These are phyloP conservation scores for Drosophila mayri DNA, from an alignment of 1,140 invertebrate species.

Conservation along the genomic window DNA sequence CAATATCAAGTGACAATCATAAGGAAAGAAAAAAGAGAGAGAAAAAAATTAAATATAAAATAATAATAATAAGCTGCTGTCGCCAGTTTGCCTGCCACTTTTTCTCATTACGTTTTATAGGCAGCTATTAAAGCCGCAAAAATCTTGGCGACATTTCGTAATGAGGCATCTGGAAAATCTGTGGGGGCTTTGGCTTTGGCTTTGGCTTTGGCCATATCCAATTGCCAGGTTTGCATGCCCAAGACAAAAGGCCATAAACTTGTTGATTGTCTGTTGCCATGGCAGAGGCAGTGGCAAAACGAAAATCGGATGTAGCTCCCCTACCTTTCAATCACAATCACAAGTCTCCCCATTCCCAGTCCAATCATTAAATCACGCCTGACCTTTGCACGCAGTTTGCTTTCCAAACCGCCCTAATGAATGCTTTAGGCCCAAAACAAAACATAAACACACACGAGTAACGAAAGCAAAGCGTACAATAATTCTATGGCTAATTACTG, in stretches of 20 bases:
- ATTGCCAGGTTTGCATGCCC: conserved; percentile 44
- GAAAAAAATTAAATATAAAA: conserved; percentile 24
- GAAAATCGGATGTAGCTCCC: conserved; percentile 11
- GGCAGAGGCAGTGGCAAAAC: conserved; percentile 23
- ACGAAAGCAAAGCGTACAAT: conserved; percentile 21
- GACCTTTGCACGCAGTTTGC: conserved; percentile 43
- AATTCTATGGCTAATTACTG: conserved; percentile 49
- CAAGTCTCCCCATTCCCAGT: background rate
- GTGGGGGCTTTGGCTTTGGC: background rate
- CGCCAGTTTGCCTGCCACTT: conserved; percentile 31
- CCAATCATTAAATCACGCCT: conserved; percentile 24
- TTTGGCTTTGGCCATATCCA: conserved; percentile 25
- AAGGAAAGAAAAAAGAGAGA: conserved; percentile 16
- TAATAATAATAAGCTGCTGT: conserved; percentile 39
- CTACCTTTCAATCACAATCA: background rate
- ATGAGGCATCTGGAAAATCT: conserved; percentile 39
- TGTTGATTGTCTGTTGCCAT: conserved; percentile 47
- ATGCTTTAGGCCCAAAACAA: conserved; percentile 12
- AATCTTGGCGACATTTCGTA: conserved; percentile 64
- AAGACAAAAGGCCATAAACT: conserved; percentile 50
- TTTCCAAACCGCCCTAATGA: conserved; percentile 37
- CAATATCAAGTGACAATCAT: conserved; percentile 65
- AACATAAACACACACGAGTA: conserved; percentile 18
- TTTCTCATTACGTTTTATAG: conserved; percentile 62
- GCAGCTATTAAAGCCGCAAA: conserved; percentile 59